Base-by-base conservation (phyloP, 2,888 invertebrate genomes). In the Ptychoptera contaminata region DNA sequence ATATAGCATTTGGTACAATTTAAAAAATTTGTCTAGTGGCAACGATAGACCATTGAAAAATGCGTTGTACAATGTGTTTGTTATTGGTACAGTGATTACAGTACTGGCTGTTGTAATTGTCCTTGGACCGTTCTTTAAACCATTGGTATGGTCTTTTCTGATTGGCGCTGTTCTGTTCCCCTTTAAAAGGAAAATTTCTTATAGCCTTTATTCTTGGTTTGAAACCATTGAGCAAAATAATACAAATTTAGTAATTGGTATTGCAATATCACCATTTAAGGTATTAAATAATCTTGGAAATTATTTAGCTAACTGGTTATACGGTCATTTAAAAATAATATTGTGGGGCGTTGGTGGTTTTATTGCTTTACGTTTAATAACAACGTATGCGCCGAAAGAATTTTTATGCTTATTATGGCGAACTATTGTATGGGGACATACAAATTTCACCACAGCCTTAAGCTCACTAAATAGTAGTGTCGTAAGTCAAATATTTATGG, bases 111-210 rank as follows among this genome's bases (percentile, higher is more conserved):
- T 91, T 8, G 91, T 85, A 63, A 73, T 86, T 49, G 84, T 90
- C 52, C 68, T 94, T 30, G 84, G 87, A 55, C 92, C 93, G 0
- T 96, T 94, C 65, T 77, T 97, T 32, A 83, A 88, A 53, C 94
- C 97, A 0, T 65, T 98, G 44, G 73, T 96, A 53, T 98, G 97
- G 97, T 94, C 97, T 1, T 70, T 93, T 46, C 69, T 98, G 31
- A 88, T 93, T 56, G 98, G 98, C n/a, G 92, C 94, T 1, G 84
- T 94, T 35, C 71, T 97, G n/a, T 91, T 93, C 63, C 97, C 97
- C 0, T 82, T 93, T 58, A 97, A 97, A 63, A 75, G 82, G 48
- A 79, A 76, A 45, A 63, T 94, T 38, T 79, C 90, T 1, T 77
- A 77, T 47, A 69, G 75, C 48, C 71, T 90, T 16, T 78, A 82